These are phyloP conservation scores for Psephotus haematonotus DNA, from an alignment of 2,113 vertebrate genomes.

Conservation along the genomic window DNA sequence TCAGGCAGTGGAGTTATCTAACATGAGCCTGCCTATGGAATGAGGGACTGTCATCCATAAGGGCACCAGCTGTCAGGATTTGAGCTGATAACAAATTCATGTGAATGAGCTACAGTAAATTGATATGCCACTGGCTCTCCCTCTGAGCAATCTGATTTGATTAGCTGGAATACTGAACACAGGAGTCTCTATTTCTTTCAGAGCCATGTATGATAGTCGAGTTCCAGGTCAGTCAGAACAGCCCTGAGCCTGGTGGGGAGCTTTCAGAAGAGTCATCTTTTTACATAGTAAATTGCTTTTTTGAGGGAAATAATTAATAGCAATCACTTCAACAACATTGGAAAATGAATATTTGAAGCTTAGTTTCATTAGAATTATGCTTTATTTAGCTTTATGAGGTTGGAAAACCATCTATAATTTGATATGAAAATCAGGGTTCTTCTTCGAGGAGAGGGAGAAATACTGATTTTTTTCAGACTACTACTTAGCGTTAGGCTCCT, in stretches of 20 bases:
- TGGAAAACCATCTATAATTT: neutral
- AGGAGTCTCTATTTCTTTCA: neutral
- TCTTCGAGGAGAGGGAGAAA: neutral
- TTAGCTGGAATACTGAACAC: neutral
- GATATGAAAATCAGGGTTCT: neutral
- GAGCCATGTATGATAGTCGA: neutral
- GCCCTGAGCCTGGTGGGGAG: neutral
- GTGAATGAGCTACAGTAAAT: neutral
- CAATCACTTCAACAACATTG: neutral
- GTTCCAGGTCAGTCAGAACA: neutral
- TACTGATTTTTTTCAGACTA: neutral
- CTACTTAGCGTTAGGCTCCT: neutral
- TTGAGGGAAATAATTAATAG: neutral
- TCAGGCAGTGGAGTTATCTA: neutral
- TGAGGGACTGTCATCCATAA: neutral
- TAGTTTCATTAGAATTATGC: neutral
- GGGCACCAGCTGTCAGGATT: neutral
- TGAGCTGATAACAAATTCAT: neutral
- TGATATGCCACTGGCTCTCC: neutral
- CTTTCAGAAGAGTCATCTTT: neutral
- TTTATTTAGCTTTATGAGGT: neutral
- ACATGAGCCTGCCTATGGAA: neutral
- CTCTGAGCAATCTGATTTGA: neutral
- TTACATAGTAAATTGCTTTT: neutral
- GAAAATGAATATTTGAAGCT: neutral